A percentile compares a stretch with the other conserved stretches of the same genome.
Evolutionary conservation across 2,113 vertebrate species (phyloP).

Genomic region (Seriola aureovittata): DNA sequence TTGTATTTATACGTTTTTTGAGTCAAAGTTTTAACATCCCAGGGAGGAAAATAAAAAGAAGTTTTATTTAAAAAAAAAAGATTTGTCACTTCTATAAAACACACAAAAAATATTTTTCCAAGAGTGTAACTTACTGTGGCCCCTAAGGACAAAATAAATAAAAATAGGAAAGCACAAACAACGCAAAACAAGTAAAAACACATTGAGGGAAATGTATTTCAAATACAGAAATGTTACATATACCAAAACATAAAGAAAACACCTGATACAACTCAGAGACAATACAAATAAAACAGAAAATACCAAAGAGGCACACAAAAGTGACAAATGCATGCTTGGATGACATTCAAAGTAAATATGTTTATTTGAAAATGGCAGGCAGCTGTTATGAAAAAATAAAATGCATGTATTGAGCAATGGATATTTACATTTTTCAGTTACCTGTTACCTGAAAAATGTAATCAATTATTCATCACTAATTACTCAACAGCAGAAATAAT

Average conservation of each 20-base stretch:
- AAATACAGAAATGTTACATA: neutral
- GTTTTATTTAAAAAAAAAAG: neutral
- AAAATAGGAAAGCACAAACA: neutral
- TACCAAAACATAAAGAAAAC: neutral
- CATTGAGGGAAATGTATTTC: neutral
- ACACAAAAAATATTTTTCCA: neutral
- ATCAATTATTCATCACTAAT: slow-evolving; percentile 9
- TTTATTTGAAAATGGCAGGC: neutral
- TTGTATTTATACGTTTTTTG: neutral
- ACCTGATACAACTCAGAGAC: neutral
- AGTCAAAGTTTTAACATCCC: neutral
- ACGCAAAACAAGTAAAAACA: neutral
- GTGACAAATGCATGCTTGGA: no score
- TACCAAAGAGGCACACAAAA: neutral
- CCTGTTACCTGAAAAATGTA: neutral
- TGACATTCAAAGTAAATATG: no score
- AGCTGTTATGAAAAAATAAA: neutral
- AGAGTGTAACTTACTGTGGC: neutral
- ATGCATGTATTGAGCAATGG: neutral
- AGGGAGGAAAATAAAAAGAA: neutral
- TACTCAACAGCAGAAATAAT: neutral
- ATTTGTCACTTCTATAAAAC: neutral
- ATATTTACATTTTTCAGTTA: neutral
- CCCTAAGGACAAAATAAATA: slow-evolving; percentile 17
- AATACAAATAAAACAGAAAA: neutral